Evolutionary conservation across 1,140 invertebrate species (phyloP).

Genomic region (Bombus affinis): DNA sequence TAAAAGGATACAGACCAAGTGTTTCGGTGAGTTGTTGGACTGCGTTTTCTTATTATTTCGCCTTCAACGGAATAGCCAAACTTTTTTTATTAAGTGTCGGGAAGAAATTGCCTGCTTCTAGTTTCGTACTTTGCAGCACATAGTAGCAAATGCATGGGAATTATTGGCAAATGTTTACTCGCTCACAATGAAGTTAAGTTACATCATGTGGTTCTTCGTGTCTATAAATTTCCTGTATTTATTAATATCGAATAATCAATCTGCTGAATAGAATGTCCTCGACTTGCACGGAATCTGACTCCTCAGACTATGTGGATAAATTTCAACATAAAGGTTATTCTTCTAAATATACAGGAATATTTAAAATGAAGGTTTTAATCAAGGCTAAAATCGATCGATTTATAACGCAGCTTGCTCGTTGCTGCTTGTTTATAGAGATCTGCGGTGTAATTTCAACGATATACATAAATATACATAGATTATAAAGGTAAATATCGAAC

Average conservation of each 20-base stretch:
- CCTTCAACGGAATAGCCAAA: neutral
- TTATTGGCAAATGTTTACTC: neutral
- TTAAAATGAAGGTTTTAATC: conserved; percentile 6
- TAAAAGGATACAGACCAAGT: conserved; percentile 90
- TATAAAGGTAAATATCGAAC: too few relatives aligned
- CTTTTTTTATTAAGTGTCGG: neutral
- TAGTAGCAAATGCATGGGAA: neutral
- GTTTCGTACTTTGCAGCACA: neutral
- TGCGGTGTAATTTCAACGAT: neutral
- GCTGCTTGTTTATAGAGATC: neutral
- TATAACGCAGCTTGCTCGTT: neutral
- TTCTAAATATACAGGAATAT: conserved; percentile 8
- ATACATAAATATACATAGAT: neutral
- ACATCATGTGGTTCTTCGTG: neutral
- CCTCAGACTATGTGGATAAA: neutral
- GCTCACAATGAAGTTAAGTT: neutral
- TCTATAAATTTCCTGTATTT: neutral
- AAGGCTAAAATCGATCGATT: conserved; percentile 15
- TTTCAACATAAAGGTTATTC: neutral
- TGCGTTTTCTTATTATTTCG: neutral
- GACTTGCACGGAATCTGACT: neutral
- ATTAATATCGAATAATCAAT: conserved; percentile 16
- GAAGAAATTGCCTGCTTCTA: neutral
- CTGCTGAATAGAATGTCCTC: neutral
- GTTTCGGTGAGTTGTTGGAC: conserved; percentile 87